Percentiles rank a stretch among this genome's conserved stretches.
phyloP scores from a whole-genome alignment of 2,113 vertebrate genomes.

The Apteryx mantelli region DNA sequence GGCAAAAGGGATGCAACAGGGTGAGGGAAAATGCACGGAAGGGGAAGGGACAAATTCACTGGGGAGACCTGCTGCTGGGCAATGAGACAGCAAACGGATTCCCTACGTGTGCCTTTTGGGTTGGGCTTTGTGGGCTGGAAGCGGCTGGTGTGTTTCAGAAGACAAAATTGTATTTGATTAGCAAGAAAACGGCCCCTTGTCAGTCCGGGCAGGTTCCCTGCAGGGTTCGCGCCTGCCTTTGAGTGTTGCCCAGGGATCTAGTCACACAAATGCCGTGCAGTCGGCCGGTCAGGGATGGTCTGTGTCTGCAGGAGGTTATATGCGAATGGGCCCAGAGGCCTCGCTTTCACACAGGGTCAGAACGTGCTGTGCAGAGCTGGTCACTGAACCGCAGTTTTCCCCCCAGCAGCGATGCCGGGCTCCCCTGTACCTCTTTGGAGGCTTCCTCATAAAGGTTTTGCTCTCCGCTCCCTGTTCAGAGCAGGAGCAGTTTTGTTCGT shows the following conservation, averaged over 20 bases:
- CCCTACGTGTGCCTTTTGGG: background rate
- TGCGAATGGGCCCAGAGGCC: background rate
- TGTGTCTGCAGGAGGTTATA: background rate
- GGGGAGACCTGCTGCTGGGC: background rate
- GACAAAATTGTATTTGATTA: background rate
- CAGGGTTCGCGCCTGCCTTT: background rate
- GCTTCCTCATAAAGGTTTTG: background rate
- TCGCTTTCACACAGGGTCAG: background rate
- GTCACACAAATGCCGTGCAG: background rate
- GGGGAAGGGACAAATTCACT: background rate
- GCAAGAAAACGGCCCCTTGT: background rate
- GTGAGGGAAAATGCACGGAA: fast-evolving
- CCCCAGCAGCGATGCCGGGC: fast-evolving
- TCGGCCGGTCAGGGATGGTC: background rate
- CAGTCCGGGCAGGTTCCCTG: fast-evolving
- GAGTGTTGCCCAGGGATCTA: background rate
- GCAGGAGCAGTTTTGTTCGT: background rate
- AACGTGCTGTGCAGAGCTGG: background rate
- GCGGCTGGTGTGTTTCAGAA: background rate
- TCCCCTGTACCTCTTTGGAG: background rate
- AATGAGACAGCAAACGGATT: background rate
- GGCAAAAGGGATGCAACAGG: background rate
- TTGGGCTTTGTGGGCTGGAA: background rate
- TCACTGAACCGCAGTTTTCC: background rate
- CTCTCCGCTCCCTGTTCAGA: background rate